Evolutionary conservation across 2,888 invertebrate species (phyloP), one percentile per base, ranked within the genome.

Genomic region (Neelides folsomi): DNA sequence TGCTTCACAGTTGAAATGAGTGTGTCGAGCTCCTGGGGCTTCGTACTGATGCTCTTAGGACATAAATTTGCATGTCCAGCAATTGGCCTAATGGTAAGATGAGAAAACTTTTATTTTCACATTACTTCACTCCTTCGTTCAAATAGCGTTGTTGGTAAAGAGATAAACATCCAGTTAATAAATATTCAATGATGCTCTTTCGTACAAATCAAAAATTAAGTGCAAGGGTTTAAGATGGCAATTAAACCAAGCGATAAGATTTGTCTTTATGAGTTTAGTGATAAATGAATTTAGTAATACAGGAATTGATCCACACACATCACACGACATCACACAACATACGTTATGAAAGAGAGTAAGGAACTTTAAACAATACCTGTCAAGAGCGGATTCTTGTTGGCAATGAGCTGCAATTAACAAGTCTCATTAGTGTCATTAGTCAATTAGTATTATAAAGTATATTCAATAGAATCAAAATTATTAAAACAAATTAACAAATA

Each of bases 1-100:
- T 98, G 98, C 68, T 97, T 97, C 12, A 98, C 93, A 0, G 95
- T 97, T 1, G 95, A 93, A 63, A 94, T 74, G 2, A 93, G 76
- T 1, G 87, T 90, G 63, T 87, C 89, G 63, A 93, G 74, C 68
- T 97, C 94, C 65, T 93, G 84, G 44, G 83, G 80, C 66, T 87
- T 87, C 15, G 88, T 89, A 55, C 88, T 90, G 59, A 98, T 83
- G 66, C 89, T 89, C 16, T 85, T 81, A 0, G 98, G 98, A 66
- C 98, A 98, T 64, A 98, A 80, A 75, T 98, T 98, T 0, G 97
- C 94, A 73, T 98, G 95, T 0, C 98, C 98, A 0, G 97, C 97
- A 52, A 98, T 92, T 0, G 98, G 98, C 58, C 95, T 89, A 70
- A 41, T 68, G 67, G 55, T n/a, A n/a, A n/a, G n/a, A 54, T 44